Percentiles rank a stretch among this genome's conserved stretches.
These are phyloP conservation scores for Leptopilina clavipes DNA, from an alignment of 1,140 invertebrate species.

Conservation along the genomic window DNA sequence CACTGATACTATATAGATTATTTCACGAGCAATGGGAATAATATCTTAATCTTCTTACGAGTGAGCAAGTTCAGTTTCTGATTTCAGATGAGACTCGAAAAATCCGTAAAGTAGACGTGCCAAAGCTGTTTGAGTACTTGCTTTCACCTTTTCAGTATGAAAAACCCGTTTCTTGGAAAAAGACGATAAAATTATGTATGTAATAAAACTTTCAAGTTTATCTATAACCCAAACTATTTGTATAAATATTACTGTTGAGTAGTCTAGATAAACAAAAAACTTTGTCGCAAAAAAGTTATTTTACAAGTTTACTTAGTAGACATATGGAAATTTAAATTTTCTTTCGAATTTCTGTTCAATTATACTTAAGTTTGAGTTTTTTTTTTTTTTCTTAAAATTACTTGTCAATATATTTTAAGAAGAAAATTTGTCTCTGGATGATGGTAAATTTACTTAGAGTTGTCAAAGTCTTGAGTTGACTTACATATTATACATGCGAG, in stretches of 20 bases:
- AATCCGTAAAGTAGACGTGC: slow-evolving; percentile 30
- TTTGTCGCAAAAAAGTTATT: no score
- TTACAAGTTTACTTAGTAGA: no score
- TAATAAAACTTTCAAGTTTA: no score
- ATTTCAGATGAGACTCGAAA: slow-evolving; percentile 33
- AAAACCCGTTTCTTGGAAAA: background rate
- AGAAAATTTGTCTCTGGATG: background rate
- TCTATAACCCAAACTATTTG: no score
- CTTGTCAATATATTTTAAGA: background rate
- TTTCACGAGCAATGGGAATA: slow-evolving; percentile 21
- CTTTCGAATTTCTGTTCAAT: no score
- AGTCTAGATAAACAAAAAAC: no score
- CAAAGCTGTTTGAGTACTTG: slow-evolving; percentile 28
- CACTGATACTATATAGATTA: background rate
- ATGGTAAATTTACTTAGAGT: slow-evolving; percentile 34
- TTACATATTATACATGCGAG: slow-evolving; percentile 19
- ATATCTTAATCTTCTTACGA: slow-evolving; percentile 32
- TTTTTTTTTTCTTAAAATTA: background rate
- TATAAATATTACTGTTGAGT: no score
- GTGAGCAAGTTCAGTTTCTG: slow-evolving; percentile 26
- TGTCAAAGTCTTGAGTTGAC: slow-evolving; percentile 32
- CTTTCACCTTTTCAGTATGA: background rate
- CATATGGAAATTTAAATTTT: no score
- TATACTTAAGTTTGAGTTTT: background rate
- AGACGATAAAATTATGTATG: background rate